Percentiles rank a stretch among this genome's conserved stretches.
Evolutionary conservation across 2,113 vertebrate species (phyloP).

Genomic region (Camelus dromedarius): DNA sequence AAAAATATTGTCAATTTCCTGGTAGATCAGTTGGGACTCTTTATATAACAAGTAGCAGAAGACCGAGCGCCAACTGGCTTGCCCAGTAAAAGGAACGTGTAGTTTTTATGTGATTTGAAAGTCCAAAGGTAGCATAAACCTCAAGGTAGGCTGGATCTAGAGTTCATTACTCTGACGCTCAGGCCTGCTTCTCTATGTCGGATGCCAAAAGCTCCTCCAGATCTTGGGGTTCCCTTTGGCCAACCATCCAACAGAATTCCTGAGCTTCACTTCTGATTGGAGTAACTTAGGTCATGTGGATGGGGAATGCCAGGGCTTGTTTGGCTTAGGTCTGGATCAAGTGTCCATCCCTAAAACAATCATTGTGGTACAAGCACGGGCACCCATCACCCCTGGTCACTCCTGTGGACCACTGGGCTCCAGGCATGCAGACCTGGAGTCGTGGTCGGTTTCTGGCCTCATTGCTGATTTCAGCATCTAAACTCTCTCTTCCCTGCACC

Average conservation of each 20-base stretch:
- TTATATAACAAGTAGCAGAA: neutral
- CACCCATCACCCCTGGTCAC: neutral
- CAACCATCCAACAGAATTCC: neutral
- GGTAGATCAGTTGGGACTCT: neutral
- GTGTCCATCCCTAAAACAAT: neutral
- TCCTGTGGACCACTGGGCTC: neutral
- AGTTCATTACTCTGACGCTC: too few species aligned
- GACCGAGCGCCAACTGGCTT: rapidly evolving
- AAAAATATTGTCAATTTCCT: neutral
- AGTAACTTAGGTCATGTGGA: neutral
- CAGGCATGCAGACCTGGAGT: neutral
- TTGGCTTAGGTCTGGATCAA: neutral
- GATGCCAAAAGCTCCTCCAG: neutral
- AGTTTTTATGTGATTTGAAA: too few species aligned
- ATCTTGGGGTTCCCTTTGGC: neutral
- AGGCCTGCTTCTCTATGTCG: neutral
- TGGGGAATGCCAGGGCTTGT: neutral
- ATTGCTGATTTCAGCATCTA: neutral
- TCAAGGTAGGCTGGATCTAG: neutral
- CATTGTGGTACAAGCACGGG: neutral
- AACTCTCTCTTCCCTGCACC: neutral
- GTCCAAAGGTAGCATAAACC: too few species aligned
- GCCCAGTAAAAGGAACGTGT: neutral
- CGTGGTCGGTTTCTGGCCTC: neutral
- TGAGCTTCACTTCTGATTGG: neutral